Evolutionary conservation across 2,797 vertebrate species (phyloP).

Genomic region (Rhabdophis nuchalis): DNA sequence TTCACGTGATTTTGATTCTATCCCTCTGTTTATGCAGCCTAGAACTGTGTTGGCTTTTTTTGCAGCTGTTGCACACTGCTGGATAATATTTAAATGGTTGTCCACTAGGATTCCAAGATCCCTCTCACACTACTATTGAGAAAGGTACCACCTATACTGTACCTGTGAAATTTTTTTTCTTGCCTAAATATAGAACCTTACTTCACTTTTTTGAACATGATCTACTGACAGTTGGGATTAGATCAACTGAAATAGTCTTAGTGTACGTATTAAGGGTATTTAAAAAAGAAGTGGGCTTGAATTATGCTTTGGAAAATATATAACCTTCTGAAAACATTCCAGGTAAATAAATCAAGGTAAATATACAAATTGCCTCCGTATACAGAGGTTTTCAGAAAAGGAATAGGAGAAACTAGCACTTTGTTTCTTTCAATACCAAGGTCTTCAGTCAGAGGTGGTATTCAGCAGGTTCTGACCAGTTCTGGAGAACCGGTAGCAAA

Average conservation of each 20-base stretch:
- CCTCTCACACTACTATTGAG: too few relatives aligned
- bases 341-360: neutral
- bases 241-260: neutral
- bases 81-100: too few relatives aligned
- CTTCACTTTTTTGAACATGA: neutral
- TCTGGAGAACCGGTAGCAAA: too few relatives aligned
- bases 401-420: neutral
- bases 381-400: neutral
- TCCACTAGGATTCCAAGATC: too few relatives aligned
- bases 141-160: too few relatives aligned
- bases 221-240: neutral
- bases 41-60: too few relatives aligned
- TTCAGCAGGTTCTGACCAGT: too few relatives aligned
- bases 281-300: neutral
- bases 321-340: neutral
- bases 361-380: neutral
- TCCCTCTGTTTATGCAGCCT: too few relatives aligned
- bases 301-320: neutral
- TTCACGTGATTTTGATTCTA: too few relatives aligned
- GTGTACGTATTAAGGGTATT: neutral
- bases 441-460: neutral
- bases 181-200: too few relatives aligned
- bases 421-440: neutral
- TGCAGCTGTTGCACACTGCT: too few relatives aligned
- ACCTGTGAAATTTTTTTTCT: too few relatives aligned